A percentile compares a stretch with the other conserved stretches of the same genome.
These are phyloP conservation scores for Diploptera punctata DNA, from an alignment of 2,888 invertebrate species.

Conservation along the genomic window DNA sequence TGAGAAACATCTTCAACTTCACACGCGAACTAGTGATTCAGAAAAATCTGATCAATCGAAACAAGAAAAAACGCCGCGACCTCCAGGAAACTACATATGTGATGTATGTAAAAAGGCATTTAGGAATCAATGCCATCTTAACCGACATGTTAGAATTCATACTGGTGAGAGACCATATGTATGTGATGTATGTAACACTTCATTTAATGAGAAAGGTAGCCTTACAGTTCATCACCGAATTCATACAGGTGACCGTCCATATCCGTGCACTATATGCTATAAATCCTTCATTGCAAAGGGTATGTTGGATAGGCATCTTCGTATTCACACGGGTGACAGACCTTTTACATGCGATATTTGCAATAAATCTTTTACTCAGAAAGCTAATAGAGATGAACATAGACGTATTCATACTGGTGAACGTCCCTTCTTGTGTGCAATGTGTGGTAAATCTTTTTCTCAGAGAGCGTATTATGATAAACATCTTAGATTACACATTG, in stretches of 20 bases:
- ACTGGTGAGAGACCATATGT: background rate
- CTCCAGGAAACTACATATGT: too few species aligned
- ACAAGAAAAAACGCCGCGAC: background rate
- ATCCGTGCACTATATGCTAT: slow-evolving; percentile 2
- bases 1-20: too few species aligned
- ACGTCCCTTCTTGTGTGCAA: background rate
- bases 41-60: too few species aligned
- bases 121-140: background rate
- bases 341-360: background rate
- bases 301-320: background rate
- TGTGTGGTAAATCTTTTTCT: background rate
- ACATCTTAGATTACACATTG: too few species aligned
- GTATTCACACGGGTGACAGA: background rate
- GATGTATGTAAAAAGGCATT: slow-evolving; percentile 9
- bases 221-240: slow-evolving; percentile 19
- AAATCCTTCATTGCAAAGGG: background rate
- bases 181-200: slow-evolving; percentile 6
- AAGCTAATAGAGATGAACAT: background rate
- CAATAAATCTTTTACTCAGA: background rate
- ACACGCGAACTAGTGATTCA: too few species aligned
- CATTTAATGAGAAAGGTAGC: slow-evolving; percentile 1
- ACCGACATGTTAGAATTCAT: slow-evolving; percentile 5
- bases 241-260: slow-evolving; percentile 27
- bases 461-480: too few species aligned
- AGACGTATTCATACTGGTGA: background rate